These are phyloP conservation scores for Plecturocebus donacophilus DNA, from an alignment of 2,113 vertebrate species.

Conservation along the genomic window DNA sequence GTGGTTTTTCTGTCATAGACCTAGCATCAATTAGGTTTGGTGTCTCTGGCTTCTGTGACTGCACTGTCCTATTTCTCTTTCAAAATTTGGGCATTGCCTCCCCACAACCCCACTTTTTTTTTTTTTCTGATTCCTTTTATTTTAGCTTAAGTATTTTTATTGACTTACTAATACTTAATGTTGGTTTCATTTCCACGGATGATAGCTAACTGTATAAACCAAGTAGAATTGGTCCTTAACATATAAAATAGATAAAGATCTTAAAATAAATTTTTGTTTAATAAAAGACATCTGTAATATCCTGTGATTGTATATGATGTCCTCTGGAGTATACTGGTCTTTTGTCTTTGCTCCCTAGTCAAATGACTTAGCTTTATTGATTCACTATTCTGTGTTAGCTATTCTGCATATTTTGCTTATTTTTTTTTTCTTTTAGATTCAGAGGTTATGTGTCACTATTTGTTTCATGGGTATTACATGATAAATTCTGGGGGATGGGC, in stretches of 20 bases:
- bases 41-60: background rate
- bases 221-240: background rate
- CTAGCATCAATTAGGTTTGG: background rate
- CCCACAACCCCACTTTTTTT: too few species aligned
- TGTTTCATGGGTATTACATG: too few species aligned
- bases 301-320: background rate
- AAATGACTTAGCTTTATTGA: background rate
- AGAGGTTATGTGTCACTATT: too few species aligned
- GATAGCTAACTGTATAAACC: background rate
- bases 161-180: background rate
- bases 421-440: too few species aligned
- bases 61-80: background rate
- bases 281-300: background rate
- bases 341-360: background rate
- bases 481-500: too few species aligned
- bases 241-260: background rate
- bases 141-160: slow-evolving; percentile 2
- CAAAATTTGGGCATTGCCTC: background rate
- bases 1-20: background rate
- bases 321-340: background rate
- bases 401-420: background rate
- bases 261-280: background rate
- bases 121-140: background rate
- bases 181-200: background rate
- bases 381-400: background rate